Base-by-base conservation (phyloP, 2,113 vertebrate genomes). In the Alaudala cheleensis region DNA sequence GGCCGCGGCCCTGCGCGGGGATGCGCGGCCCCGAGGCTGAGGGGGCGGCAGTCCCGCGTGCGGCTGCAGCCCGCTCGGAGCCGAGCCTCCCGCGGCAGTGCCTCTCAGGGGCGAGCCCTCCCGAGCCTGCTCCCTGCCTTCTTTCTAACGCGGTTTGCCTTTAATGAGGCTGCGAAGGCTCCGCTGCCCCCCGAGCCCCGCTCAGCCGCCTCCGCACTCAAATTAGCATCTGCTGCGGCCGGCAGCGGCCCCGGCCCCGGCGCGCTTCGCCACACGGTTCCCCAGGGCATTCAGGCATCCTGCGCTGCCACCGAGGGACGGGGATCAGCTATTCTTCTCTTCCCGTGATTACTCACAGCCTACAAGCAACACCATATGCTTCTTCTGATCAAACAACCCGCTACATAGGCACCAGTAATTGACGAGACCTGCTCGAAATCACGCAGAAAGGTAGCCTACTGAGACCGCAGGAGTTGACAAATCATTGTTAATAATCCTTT, bases 351-450 rank as follows among this genome's bases (percentile, higher is more conserved):
- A 94, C 96, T 95, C 94, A 65, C 93, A 95, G 97, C 95, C 95
- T 97, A 96, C 98, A 96, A 98, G 98, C 93, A 93, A 78, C 97
- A 97, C 98, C 98, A 98, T 98, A 98, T 98, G 98, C 98, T 98
- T 88, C 94, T 95, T 95, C 97, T 98, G 98, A 98, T 98, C 98
- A 97, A 98, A 97, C 97, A 97, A 96, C 97, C 92, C 98, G 98
- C 98, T 95, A 97, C 98, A 97, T 95, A 86, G 96, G 97, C 97
- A 91, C 87, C 77, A 90, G 97, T 99, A 99, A 99, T 98, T 98
- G 98, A 97, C 95, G 97, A 96, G 96, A 98, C 96, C 98, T 72
- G 97, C 97, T 96, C 96, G 97, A 97, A 98, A 98, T 98, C 98
- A 99, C 98, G 98, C 97, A 97, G 98, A 95, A 95, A 97, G 97